Conservation (phyloP, 1,140 invertebrate genomes). For the Asbolus verrucosus region DNA sequence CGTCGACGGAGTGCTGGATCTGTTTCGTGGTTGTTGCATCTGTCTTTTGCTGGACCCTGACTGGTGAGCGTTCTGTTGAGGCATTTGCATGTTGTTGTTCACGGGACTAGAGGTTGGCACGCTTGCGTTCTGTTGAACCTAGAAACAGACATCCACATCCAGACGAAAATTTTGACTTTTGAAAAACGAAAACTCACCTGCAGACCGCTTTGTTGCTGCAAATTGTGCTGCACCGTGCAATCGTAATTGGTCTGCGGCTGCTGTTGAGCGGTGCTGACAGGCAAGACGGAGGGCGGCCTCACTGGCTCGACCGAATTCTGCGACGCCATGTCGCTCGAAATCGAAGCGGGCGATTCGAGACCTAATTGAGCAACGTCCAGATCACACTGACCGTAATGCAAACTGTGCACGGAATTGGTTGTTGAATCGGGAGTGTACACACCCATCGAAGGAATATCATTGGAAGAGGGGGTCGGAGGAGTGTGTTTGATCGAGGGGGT, state of each 20-base stretch:
- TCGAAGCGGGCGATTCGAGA: slow-evolving; percentile 88
- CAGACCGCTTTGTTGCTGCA: slow-evolving; percentile 67
- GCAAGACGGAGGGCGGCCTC: slow-evolving; percentile 66
- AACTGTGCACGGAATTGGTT: slow-evolving; percentile 85
- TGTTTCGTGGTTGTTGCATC: slow-evolving; percentile 60
- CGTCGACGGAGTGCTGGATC: slow-evolving; percentile 61
- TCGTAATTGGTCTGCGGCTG: slow-evolving; percentile 67
- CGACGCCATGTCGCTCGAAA: slow-evolving; percentile 85
- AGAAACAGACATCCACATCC: slow-evolving; percentile 63
- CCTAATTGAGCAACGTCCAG: slow-evolving; percentile 86
- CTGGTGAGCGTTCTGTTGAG: slow-evolving; percentile 53
- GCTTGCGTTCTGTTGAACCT: slow-evolving; percentile 63
- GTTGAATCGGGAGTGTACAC: slow-evolving; percentile 88
- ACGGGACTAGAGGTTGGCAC: slow-evolving; percentile 62
- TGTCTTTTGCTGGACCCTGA: slow-evolving; percentile 61
- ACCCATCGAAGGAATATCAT: slow-evolving; percentile 80
- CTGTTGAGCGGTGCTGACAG: slow-evolving; percentile 70
- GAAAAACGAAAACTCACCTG: slow-evolving; percentile 57
- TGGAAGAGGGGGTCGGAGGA: slow-evolving; percentile 69
- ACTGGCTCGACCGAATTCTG: slow-evolving; percentile 79
- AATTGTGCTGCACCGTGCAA: slow-evolving; percentile 72
- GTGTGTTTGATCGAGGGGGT: slow-evolving; percentile 68
- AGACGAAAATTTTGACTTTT: no score
- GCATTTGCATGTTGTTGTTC: slow-evolving; percentile 56
- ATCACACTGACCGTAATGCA: slow-evolving; percentile 84